Conservation (phyloP, 2,888 invertebrate genomes). For the Lycocerus yunnanus region DNA sequence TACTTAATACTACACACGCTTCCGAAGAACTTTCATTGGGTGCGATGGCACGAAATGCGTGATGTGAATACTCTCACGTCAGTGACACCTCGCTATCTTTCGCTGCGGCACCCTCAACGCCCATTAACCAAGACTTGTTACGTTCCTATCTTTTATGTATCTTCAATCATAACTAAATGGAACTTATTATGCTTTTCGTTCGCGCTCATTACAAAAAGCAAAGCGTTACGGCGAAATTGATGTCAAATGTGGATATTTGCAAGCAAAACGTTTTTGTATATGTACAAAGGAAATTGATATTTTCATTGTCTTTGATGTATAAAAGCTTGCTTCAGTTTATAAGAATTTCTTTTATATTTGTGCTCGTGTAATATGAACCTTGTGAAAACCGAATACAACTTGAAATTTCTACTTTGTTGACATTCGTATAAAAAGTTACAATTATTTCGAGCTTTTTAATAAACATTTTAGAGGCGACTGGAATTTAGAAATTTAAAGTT, state of each 20-base stretch:
- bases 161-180: conserved; percentile 40
- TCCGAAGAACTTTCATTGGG: conserved; percentile 32
- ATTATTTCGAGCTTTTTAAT: conserved; percentile 27
- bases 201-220: conserved; percentile 35
- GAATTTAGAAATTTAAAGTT: not conserved
- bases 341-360: conserved; percentile 29
- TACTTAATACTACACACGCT: conserved; percentile 28
- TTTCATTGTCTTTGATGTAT: conserved; percentile 41
- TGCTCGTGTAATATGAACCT: conserved; percentile 27
- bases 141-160: conserved; percentile 38
- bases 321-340: conserved; percentile 35
- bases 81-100: conserved; percentile 33
- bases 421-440: conserved; percentile 22
- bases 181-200: conserved; percentile 37
- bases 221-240: conserved; percentile 25
- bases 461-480: conserved; percentile 3
- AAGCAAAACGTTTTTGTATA: conserved; percentile 36
- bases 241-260: conserved; percentile 38
- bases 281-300: conserved; percentile 41
- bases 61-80: conserved; percentile 34
- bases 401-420: conserved; percentile 28
- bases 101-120: conserved; percentile 30
- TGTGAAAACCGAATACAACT: conserved; percentile 26
- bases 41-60: conserved; percentile 34
- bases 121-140: conserved; percentile 37